Base-by-base conservation (phyloP, 2,888 invertebrate species). In the Listrodromus nycthemerus region DNA sequence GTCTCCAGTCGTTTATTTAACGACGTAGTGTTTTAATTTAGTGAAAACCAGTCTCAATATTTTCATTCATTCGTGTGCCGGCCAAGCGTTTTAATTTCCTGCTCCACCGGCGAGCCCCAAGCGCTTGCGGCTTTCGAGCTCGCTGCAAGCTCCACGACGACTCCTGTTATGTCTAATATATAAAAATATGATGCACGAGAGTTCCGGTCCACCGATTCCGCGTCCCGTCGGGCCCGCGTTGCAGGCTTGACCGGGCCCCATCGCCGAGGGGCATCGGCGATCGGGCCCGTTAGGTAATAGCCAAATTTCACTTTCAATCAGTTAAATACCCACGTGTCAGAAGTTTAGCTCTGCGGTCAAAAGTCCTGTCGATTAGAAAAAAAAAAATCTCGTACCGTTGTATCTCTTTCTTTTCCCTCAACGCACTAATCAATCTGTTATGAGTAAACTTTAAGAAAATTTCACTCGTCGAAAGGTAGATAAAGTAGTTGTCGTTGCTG, bases 291-390 rank as follows among this genome's bases (percentile, higher is more conserved):
- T 87, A 80, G 86, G 87, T 88, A 87, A 89, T 87, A 77, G 65
- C 84, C 82, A 86, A 89, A 88, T 89, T 89, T 89, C 86, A 88
- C 89, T 89, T 88, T 88, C 87, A 85, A 86, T 87, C 65, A 75
- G 74, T 75, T 75, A 65, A 75, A 65, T 65, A 52, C 69, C 37
- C 69, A 69, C 45, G 77, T 61, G 69, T 55, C 58, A 61, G 67
- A 61, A 67, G 58, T 45, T 16, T 50, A 48, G 21, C 30, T 58
- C 58, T 58, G 58, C 58, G 58, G 27, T 58, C 13, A 24, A 27
- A 58, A 58, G 58, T 16, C 58, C 58, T 58, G n/a, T 58, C 30
- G 58, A 6, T 16, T 10, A 41, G 30, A 27, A 58, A 24, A 16
- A 58, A 27, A 58, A 24, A 16, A 16, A 30, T 58, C 27, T 1